Base-by-base conservation (phyloP, 2,797 vertebrate species). In the Tympanoctomys barrerae region DNA sequence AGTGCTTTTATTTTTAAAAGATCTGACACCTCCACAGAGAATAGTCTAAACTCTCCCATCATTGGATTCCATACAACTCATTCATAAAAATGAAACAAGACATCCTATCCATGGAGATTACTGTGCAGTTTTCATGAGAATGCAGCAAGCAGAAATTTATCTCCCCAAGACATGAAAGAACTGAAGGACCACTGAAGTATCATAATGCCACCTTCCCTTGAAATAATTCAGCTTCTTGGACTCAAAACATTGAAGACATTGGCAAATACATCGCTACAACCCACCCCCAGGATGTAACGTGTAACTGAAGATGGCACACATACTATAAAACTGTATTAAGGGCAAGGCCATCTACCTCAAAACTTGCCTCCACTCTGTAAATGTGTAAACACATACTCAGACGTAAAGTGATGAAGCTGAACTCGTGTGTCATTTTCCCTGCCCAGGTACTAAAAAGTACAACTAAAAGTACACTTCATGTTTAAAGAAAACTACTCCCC, bases 41-140 rank as follows among this genome's bases (percentile, higher is more conserved):
- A 86, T 5, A 59, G 28, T 73, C 85, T 49, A 95, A 78, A 94
- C 81, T 24, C 59, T 77, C 73, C 68, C 33, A 81, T 75, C 70
- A 85, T 0, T 84, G 66, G 73, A 68, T 78, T 78, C 73, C 86
- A 80, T 42, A 83, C 22, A 90, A 66, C 81, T 52, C 82, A 94
- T 75, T 90, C 22, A 80, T 75, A 85, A 93, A 93, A 97, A 96
- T 33, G 3, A 90, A 79, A 82, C 10, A 11, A 75, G 83, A 61
- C 14, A 2, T 11, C 80, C 13, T 68, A 82, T 52, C 80, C 81
- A 36, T 0, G 89, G 59, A 93, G 84, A 59, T 84, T 36, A 81
- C 14, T 73, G 18, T 66, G 54, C 24, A 36, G 28, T 71, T 91
- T 95, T 82, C 83, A 94, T 42, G 46, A 80, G 87, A n/a, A 73